These are phyloP conservation scores for Lasius platythorax DNA, from an alignment of 2,888 invertebrate genomes.

Conservation along the genomic window DNA sequence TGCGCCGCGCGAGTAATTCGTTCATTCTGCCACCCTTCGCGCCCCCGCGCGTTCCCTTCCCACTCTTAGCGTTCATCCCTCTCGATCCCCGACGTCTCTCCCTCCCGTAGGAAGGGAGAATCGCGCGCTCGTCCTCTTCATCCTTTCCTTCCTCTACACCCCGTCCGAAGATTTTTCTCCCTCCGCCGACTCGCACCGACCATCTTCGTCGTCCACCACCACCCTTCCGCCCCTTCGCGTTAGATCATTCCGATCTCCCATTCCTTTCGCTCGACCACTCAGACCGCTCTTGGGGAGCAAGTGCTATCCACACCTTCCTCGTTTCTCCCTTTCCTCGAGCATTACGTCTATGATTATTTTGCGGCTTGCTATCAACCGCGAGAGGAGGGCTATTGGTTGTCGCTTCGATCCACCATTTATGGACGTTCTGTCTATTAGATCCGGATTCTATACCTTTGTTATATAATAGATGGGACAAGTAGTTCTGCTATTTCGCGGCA, in stretches of 20 bases:
- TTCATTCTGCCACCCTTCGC: slow-evolving; percentile 25
- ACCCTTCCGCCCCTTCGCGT: slow-evolving; percentile 64
- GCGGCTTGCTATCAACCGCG: slow-evolving; percentile 55
- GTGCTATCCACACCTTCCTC: slow-evolving; percentile 66
- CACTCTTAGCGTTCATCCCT: slow-evolving; percentile 49
- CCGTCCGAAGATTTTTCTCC: slow-evolving; percentile 65
- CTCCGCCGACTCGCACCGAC: slow-evolving; percentile 65
- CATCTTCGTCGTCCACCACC: slow-evolving; percentile 66
- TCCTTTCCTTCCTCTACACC: slow-evolving; percentile 42
- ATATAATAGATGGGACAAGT: slow-evolving; percentile 10
- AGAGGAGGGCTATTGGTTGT: slow-evolving; percentile 39
- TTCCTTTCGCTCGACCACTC: slow-evolving; percentile 58
- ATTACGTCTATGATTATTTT: slow-evolving; percentile 76
- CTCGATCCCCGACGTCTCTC: slow-evolving; percentile 26
- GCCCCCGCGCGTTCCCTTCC: slow-evolving; percentile 15
- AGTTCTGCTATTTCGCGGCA: slow-evolving; percentile 4
- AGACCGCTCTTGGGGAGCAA: slow-evolving; percentile 54
- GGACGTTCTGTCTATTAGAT: slow-evolving; percentile 34
- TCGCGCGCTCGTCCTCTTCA: slow-evolving; percentile 41
- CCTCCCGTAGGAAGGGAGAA: slow-evolving; percentile 3
- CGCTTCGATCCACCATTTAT: slow-evolving; percentile 46
- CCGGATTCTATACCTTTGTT: slow-evolving; percentile 5
- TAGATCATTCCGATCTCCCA: slow-evolving; percentile 69
- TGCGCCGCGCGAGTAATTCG: slow-evolving; percentile 80
- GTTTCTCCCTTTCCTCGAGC: slow-evolving; percentile 68